These are phyloP conservation scores for Dysmachus trigonus DNA, from an alignment of 2,888 invertebrate species.

Conservation along the genomic window DNA sequence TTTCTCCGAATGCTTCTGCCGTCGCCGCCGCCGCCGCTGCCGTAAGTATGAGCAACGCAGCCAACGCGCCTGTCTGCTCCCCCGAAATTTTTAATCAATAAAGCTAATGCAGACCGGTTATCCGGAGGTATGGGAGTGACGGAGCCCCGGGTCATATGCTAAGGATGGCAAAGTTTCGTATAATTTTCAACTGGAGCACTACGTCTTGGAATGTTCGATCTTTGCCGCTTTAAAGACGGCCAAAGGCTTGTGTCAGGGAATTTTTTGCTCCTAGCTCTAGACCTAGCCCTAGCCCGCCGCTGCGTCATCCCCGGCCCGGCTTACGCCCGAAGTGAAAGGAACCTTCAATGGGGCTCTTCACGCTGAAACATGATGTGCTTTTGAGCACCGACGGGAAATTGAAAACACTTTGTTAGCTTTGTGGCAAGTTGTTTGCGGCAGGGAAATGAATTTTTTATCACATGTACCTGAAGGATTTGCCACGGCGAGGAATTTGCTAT, in stretches of 20 bases:
- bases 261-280: too few species aligned
- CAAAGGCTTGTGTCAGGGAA: conserved; percentile 15
- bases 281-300: background rate
- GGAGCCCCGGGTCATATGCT: conserved; percentile 1
- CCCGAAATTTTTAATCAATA: conserved; percentile 39
- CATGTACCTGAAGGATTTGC: conserved; percentile 22
- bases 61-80: conserved; percentile 33
- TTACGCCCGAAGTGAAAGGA: conserved; percentile 10
- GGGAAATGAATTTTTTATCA: conserved; percentile 37
- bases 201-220: conserved; percentile 9
- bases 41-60: background rate
- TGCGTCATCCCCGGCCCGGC: background rate
- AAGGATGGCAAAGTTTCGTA: conserved; percentile 2
- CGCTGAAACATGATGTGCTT: conserved; percentile 30
- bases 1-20: background rate
- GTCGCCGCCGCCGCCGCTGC: background rate
- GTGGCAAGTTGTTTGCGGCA: background rate
- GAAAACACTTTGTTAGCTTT: conserved; percentile 40
- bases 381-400: conserved; percentile 31
- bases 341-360: conserved; percentile 22
- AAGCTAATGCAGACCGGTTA: conserved; percentile 26
- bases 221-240: background rate
- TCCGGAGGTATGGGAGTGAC: background rate
- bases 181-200: background rate
- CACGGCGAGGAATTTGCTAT: background rate